A percentile compares a stretch with the other conserved stretches of the same genome.
phyloP scores from a whole-genome alignment of 2,113 vertebrate genomes.

The Poecilia latipinna region DNA sequence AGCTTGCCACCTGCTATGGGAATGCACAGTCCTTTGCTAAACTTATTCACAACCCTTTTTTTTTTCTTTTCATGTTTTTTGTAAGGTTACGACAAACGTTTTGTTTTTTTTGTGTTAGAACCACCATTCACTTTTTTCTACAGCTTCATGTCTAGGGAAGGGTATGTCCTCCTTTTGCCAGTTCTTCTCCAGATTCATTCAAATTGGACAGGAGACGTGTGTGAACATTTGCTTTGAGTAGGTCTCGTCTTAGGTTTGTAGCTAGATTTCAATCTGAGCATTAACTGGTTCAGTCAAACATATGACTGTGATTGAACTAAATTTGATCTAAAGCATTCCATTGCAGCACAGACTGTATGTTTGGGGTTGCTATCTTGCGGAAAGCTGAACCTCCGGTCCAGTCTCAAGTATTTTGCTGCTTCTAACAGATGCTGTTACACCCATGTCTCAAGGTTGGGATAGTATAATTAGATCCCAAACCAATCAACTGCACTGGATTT shows the following conservation, averaged over 20 bases:
- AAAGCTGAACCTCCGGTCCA: background rate
- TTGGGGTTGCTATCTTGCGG: background rate
- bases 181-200: background rate
- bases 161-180: background rate
- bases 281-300: background rate
- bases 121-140: too few relatives aligned
- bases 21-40: background rate
- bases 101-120: too few relatives aligned
- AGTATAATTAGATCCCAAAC: too few relatives aligned
- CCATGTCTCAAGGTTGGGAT: background rate
- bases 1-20: constrained; percentile 21
- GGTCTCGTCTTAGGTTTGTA: too few relatives aligned
- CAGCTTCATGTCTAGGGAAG: too few relatives aligned
- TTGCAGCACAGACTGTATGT: background rate
- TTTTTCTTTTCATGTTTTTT: background rate
- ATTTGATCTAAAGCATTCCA: background rate
- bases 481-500: background rate
- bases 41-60: background rate
- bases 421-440: background rate
- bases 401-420: background rate
- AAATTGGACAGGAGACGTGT: background rate
- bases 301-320: background rate
- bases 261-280: background rate
- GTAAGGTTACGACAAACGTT: too few relatives aligned
- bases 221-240: background rate